Evolutionary conservation across 92 coral and sea anemone genomes (phyloP), one percentile per base, ranked within the genome.

Genomic region (Diadumene lineata): DNA sequence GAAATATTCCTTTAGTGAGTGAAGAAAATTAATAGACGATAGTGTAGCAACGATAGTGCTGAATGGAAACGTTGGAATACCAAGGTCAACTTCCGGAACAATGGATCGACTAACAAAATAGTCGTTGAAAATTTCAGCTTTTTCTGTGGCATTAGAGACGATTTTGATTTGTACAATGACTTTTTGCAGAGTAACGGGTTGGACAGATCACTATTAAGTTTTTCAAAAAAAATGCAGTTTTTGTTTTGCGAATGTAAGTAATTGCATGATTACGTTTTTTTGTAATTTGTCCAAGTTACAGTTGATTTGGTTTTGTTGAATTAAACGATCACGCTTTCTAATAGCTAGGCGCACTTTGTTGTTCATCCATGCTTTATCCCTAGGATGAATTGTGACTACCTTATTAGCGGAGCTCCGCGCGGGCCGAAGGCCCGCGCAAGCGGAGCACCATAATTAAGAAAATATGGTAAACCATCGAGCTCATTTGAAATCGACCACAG

Each of bases 111-210:
- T 34, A 56, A 71, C 13, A 81, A 81, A 81, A 53, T 76, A 86
- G 34, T 86, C 80, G 66, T 81, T 81, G 72, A 86, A 78, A 6
- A 81, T 27, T 34, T 25, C 50, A n/a, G 86, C 75, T 29, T 81
- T 81, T 65, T 65, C 50, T 65, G 38, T 34, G 0, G 86, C 53
- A 67, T 74, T 69, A 27, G 81, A 23, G 43, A 66, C 68, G 24
- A 43, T 21, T 19, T 38, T 25, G 0, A 1, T 64, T 26, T 44
- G 43, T 71, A 23, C 85, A 27, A 25, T 29, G 27, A 80, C 73
- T 86, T 31, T 81, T 67, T 29, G 79, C 70, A 66, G 76, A 78
- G 53, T 38, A 60, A 22, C 17, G 85, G 81, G 67, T 79, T 81
- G 43, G 65, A 82, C 28, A 84, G 68, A 72, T 84, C 61, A 19